Evolutionary conservation across 2,888 invertebrate genomes (phyloP).

Genomic region (Heliconius aoede): DNA sequence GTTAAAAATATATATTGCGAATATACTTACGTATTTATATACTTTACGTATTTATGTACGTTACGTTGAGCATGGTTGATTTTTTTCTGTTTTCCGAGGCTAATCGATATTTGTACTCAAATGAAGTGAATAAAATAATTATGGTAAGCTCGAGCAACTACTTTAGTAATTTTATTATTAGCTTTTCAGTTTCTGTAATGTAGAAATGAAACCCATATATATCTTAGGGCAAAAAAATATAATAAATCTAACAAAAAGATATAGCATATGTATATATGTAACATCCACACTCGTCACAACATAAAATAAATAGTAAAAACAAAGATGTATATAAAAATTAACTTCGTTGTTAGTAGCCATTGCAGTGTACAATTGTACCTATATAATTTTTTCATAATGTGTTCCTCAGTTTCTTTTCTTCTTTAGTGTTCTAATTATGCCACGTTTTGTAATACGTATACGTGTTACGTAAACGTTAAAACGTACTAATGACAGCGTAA

Average conservation of each 20-base stretch:
- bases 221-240: neutral
- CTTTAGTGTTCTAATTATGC: slow-evolving; percentile 35
- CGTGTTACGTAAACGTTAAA: slow-evolving; percentile 13
- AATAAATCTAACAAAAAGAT: neutral
- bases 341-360: neutral
- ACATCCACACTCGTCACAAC: neutral
- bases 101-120: neutral
- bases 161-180: neutral
- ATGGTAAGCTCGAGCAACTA: too few relatives aligned
- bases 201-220: neutral
- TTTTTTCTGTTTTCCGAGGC: too few relatives aligned
- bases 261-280: neutral
- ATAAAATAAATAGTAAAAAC: neutral
- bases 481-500: slow-evolving; percentile 7
- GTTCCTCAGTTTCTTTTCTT: slow-evolving; percentile 30
- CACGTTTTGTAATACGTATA: slow-evolving; percentile 30
- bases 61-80: too few relatives aligned
- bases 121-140: neutral
- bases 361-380: slow-evolving; percentile 33
- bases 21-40: too few relatives aligned
- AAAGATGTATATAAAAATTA: neutral
- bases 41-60: too few relatives aligned
- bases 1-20: too few relatives aligned
- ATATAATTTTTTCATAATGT: slow-evolving; percentile 44
- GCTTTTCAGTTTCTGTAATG: neutral